These are phyloP conservation scores for Monopis laevigella DNA, from an alignment of 2,888 invertebrate species.

Conservation along the genomic window DNA sequence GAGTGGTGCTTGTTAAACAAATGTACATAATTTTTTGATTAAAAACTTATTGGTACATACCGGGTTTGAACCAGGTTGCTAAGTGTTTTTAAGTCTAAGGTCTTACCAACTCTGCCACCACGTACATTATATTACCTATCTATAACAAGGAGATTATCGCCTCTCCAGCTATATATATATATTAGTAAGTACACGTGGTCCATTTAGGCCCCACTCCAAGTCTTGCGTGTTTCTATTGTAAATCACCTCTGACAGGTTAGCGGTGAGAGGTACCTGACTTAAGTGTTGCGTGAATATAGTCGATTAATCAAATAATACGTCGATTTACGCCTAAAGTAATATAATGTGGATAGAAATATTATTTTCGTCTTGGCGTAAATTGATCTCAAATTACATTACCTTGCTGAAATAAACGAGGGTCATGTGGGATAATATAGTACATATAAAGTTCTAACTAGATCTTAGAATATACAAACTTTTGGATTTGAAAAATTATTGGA, in stretches of 20 bases:
- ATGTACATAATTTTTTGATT: too few relatives aligned
- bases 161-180: not conserved
- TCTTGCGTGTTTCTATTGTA: constrained; percentile 6
- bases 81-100: too few relatives aligned
- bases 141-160: too few relatives aligned
- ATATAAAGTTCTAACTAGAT: too few relatives aligned
- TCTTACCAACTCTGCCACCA: too few relatives aligned
- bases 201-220: not conserved
- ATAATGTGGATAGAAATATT: constrained; percentile 10
- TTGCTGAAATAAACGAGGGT: constrained; percentile 2
- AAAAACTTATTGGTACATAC: too few relatives aligned
- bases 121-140: too few relatives aligned
- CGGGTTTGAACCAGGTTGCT: too few relatives aligned
- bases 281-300: constrained; percentile 12
- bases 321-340: constrained; percentile 11
- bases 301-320: constrained; percentile 11
- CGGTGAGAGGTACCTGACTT: constrained; percentile 6
- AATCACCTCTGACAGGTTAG: constrained; percentile 8
- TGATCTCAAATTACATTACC: constrained; percentile 7
- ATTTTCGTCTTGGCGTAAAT: not conserved
- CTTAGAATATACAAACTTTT: too few relatives aligned
- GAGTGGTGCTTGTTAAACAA: too few relatives aligned
- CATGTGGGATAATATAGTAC: too few relatives aligned
- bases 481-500: too few relatives aligned
- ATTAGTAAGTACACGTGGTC: constrained; percentile 5